Conservation (phyloP, 2,888 invertebrate genomes). For the Hypselothyrea guttata region DNA sequence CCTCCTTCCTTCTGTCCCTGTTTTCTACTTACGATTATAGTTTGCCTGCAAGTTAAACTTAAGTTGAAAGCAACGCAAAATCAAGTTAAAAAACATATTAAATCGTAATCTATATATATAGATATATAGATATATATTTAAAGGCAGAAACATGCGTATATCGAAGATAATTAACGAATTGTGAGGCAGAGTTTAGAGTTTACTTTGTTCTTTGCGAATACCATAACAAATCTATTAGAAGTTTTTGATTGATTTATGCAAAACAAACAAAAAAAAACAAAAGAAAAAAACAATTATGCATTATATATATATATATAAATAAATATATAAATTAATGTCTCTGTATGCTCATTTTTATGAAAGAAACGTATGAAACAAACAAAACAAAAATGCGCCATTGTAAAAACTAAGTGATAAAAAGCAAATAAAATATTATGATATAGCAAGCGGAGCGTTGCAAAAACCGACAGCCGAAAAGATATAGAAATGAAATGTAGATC, state of each 20-base stretch:
- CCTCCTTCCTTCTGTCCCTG: too few species aligned
- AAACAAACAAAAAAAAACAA: too few species aligned
- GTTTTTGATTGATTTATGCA: constrained; percentile 39
- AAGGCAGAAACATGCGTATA: constrained; percentile 7
- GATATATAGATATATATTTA: background rate
- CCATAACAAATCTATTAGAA: constrained; percentile 32
- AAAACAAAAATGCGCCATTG: constrained; percentile 79
- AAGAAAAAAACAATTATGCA: too few species aligned
- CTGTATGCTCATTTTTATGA: constrained; percentile 59
- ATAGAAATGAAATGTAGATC: constrained; percentile 32
- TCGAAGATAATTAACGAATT: constrained; percentile 27
- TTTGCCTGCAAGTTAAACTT: constrained; percentile 68
- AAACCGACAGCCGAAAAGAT: constrained; percentile 21
- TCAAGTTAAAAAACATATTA: constrained; percentile 11
- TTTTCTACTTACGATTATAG: constrained; percentile 49
- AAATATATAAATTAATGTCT: constrained; percentile 47
- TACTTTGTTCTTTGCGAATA: constrained; percentile 20
- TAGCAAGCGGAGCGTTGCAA: constrained; percentile 34
- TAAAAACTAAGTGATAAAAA: constrained; percentile 82
- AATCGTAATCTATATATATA: constrained; percentile 5
- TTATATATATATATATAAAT: constrained; percentile 34
- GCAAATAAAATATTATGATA: constrained; percentile 52
- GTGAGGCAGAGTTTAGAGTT: constrained; percentile 37
- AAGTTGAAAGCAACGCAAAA: constrained; percentile 41
- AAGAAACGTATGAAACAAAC: constrained; percentile 26